A percentile compares a stretch with the other conserved stretches of the same genome.
phyloP scores from a whole-genome alignment of 1,140 invertebrate genomes.

The Aphis craccivora region DNA sequence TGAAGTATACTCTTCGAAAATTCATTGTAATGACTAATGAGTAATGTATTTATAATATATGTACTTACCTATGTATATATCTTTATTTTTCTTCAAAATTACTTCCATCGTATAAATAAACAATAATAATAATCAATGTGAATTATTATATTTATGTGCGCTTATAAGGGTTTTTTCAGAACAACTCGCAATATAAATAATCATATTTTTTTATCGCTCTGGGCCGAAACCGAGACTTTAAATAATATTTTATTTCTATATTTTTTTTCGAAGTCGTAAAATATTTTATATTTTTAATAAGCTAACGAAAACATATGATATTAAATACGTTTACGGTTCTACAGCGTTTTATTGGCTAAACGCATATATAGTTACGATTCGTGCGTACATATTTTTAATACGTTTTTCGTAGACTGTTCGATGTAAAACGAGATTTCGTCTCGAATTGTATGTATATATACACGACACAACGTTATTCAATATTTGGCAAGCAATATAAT shows the following conservation, averaged over 20 bases:
- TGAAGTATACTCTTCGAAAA: neutral
- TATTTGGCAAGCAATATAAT: too few relatives aligned
- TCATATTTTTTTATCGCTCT: neutral
- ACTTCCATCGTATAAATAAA: neutral
- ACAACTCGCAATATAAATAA: neutral
- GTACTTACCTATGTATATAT: neutral
- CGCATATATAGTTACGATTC: neutral
- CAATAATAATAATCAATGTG: neutral
- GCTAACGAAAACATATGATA: neutral
- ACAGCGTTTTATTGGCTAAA: neutral
- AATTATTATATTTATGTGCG: neutral
- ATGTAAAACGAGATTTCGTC: neutral
- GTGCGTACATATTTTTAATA: slow-evolving; percentile 8
- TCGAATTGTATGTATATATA: neutral
- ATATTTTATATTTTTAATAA: slow-evolving; percentile 32
- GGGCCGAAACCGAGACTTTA: neutral
- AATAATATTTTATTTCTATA: neutral
- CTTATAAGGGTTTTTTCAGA: neutral
- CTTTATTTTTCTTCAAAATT: neutral
- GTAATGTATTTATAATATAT: neutral
- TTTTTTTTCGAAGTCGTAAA: slow-evolving; percentile 7
- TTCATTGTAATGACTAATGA: neutral
- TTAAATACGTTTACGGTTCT: neutral
- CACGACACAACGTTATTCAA: too few relatives aligned
- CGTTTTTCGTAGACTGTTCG: neutral